A percentile compares a stretch with the other conserved stretches of the same genome.
Conservation (phyloP, 92 coral and sea anemone species). For the Plumapathes pennacea region DNA sequence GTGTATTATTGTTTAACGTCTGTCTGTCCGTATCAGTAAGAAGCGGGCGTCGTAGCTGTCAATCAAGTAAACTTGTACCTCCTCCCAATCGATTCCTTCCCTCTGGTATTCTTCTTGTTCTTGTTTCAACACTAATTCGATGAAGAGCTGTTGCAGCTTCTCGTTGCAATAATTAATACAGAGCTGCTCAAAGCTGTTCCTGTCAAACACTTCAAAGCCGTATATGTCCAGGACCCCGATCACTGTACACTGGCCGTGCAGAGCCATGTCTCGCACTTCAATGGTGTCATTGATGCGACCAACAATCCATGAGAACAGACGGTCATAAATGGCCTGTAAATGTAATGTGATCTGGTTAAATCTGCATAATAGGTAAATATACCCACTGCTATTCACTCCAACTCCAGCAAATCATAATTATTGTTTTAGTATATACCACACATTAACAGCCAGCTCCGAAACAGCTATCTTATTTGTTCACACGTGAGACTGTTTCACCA, state of each 20-base stretch:
- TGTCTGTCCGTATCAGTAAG: background rate
- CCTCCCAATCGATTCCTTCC: constrained; percentile 98
- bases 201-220: constrained; percentile 93
- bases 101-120: constrained; percentile 94
- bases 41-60: background rate
- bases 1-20: no score
- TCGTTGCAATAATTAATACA: constrained; percentile 96
- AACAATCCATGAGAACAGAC: constrained; percentile 93
- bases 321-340: constrained; percentile 92
- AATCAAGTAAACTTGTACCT: constrained; percentile 49
- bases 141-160: constrained; percentile 94
- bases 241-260: constrained; percentile 91
- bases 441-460: no score
- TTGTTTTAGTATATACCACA: no score
- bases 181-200: constrained; percentile 91
- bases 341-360: background rate
- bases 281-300: constrained; percentile 79
- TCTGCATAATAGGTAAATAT: background rate
- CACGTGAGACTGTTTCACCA: no score
- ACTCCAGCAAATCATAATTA: no score
- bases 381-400: no score
- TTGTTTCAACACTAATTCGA: constrained; percentile 87
- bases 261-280: constrained; percentile 74
- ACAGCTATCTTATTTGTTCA: no score
- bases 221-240: constrained; percentile 98